Percentiles rank a stretch among this genome's conserved stretches.
Conservation (phyloP, 2,888 invertebrate species). For the Crossocerus cetratus region DNA sequence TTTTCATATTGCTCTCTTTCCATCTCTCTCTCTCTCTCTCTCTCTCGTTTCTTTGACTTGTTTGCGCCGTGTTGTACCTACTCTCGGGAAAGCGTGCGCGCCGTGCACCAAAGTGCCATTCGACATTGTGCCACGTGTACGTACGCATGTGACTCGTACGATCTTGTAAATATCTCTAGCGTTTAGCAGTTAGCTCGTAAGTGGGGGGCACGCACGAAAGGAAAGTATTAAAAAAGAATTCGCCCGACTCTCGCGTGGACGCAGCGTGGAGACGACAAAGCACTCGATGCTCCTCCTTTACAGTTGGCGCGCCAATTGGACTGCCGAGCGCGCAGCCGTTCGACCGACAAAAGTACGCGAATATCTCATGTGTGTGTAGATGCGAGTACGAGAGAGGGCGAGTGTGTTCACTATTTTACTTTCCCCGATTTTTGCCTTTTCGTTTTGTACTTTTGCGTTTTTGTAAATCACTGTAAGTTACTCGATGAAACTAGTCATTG, state of each 20-base stretch:
- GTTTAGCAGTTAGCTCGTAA: slow-evolving; percentile 30
- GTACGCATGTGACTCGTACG: slow-evolving; percentile 18
- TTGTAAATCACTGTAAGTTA: slow-evolving; percentile 62
- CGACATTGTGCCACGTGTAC: slow-evolving; percentile 36
- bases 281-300: slow-evolving; percentile 32
- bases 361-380: not conserved
- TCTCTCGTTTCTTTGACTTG: slow-evolving; percentile 13
- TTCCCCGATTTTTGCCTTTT: slow-evolving; percentile 41
- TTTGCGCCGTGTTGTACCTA: slow-evolving; percentile 6
- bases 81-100: slow-evolving; percentile 25
- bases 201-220: slow-evolving; percentile 33
- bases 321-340: too few species aligned
- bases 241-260: slow-evolving; percentile 32
- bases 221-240: slow-evolving; percentile 47
- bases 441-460: slow-evolving; percentile 41
- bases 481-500: slow-evolving; percentile 68
- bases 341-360: slow-evolving; percentile 14
- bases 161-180: slow-evolving; percentile 40
- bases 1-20: slow-evolving; percentile 45
- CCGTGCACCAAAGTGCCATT: slow-evolving; percentile 69
- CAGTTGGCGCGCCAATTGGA: too few species aligned
- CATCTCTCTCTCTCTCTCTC: not conserved
- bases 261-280: slow-evolving; percentile 23
- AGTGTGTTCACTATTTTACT: slow-evolving; percentile 38
- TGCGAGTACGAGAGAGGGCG: slow-evolving; percentile 5